Conservation (phyloP, 2,888 invertebrate species). For the Morinoia aosen region DNA sequence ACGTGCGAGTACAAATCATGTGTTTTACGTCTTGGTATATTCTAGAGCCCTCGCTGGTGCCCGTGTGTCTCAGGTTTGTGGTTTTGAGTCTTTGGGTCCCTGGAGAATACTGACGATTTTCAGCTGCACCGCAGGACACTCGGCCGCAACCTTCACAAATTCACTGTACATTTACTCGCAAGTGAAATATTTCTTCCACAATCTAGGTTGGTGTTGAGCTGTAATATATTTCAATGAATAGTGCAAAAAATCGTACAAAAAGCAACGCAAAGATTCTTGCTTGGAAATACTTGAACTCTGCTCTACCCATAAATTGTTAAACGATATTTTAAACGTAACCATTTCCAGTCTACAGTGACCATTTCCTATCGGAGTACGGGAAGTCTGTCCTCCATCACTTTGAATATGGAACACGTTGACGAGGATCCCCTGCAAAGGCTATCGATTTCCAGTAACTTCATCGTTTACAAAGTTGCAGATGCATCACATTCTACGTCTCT, state of each 20-base stretch:
- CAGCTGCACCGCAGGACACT: background rate
- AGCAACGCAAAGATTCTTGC: background rate
- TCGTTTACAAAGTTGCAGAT: slow-evolving; percentile 2
- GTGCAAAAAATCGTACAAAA: background rate
- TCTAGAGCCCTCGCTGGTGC: background rate
- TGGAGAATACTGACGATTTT: background rate
- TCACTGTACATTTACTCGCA: no score
- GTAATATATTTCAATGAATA: no score
- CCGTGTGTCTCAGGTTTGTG: background rate
- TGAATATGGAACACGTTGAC: background rate
- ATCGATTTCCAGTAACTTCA: slow-evolving; percentile 17
- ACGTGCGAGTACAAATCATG: background rate
- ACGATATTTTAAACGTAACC: background rate
- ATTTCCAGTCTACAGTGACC: background rate
- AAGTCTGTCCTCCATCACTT: background rate
- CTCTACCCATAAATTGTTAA: background rate
- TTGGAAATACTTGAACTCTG: background rate
- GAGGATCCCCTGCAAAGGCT: background rate
- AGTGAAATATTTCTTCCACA: no score
- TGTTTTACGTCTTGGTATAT: background rate
- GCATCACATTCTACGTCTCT: background rate
- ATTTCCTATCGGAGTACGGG: background rate
- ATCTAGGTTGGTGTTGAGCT: no score
- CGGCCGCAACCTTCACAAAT: background rate
- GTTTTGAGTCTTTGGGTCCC: background rate